Evolutionary conservation across 92 coral and sea anemone species (phyloP).

Genomic region (Zoanthus gigantus): DNA sequence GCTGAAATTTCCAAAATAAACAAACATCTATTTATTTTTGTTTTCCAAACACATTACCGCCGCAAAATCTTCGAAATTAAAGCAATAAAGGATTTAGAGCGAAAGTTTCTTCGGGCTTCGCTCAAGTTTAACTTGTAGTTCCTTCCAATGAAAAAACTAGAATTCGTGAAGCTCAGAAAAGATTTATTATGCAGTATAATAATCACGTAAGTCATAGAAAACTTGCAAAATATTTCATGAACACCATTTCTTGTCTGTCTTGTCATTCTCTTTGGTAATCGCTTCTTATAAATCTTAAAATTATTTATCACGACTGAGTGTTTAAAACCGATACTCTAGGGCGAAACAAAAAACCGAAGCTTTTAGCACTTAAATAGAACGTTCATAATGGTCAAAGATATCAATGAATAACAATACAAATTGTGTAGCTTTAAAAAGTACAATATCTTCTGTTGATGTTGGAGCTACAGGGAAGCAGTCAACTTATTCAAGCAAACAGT

Average conservation of each 20-base stretch:
- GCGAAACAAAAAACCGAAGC: neutral
- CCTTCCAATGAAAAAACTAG: neutral
- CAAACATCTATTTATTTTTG: neutral
- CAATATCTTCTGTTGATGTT: conserved; percentile 35
- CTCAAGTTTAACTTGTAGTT: neutral
- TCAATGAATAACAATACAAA: neutral
- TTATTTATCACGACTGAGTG: neutral
- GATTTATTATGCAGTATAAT: neutral
- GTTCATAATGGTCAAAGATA: too few species aligned
- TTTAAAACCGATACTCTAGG: neutral
- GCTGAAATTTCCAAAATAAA: neutral
- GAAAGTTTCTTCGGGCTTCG: neutral
- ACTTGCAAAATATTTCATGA: neutral
- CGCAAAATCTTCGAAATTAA: too few species aligned
- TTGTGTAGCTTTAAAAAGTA: neutral
- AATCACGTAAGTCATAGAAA: neutral
- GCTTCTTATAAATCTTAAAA: neutral
- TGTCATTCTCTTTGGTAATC: neutral
- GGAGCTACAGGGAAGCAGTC: conserved; percentile 17
- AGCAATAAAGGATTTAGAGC: too few species aligned
- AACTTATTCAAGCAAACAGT: conserved; percentile 23
- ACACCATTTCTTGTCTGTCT: neutral
- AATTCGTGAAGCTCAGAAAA: too few species aligned
- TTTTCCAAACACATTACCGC: too few species aligned
- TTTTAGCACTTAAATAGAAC: neutral